Evolutionary conservation across 2,888 invertebrate species (phyloP).

Genomic region (Eumacrocentrus americanus): DNA sequence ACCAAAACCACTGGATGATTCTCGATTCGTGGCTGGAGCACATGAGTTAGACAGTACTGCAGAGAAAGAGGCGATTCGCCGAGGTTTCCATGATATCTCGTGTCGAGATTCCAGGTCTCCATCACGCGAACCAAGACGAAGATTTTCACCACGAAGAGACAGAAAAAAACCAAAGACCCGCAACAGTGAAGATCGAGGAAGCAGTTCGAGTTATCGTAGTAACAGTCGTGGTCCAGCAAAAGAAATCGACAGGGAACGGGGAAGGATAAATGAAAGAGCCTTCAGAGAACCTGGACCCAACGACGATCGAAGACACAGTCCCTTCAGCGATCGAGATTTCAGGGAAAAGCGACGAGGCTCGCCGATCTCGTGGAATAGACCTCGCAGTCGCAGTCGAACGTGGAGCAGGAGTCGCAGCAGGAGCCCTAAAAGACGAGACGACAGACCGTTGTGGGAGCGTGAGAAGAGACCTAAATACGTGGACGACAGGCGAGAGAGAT

Average conservation of each 20-base stretch:
- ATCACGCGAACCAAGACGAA: constrained; percentile 40
- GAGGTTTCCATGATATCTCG: constrained; percentile 3
- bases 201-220: constrained; percentile 35
- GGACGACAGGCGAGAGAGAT: constrained; percentile 50
- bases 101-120: constrained; percentile 39
- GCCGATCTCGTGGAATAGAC: constrained; percentile 44
- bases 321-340: constrained; percentile 37
- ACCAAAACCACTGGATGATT: not conserved
- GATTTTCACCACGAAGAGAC: constrained; percentile 45
- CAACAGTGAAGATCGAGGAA: constrained; percentile 37
- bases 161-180: constrained; percentile 37
- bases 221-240: constrained; percentile 30
- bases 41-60: not conserved
- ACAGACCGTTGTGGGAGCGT: constrained; percentile 32
- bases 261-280: constrained; percentile 29
- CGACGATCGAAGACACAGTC: constrained; percentile 36
- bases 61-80: constrained; percentile 7
- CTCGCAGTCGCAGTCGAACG: constrained; percentile 48
- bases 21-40: not conserved
- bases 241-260: constrained; percentile 39
- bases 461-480: constrained; percentile 34
- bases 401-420: constrained; percentile 53
- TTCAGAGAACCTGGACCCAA: constrained; percentile 31
- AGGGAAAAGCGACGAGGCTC: constrained; percentile 46
- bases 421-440: constrained; percentile 50